Conservation (phyloP, 2,888 invertebrate species). For the Andrena hattorfiana region DNA sequence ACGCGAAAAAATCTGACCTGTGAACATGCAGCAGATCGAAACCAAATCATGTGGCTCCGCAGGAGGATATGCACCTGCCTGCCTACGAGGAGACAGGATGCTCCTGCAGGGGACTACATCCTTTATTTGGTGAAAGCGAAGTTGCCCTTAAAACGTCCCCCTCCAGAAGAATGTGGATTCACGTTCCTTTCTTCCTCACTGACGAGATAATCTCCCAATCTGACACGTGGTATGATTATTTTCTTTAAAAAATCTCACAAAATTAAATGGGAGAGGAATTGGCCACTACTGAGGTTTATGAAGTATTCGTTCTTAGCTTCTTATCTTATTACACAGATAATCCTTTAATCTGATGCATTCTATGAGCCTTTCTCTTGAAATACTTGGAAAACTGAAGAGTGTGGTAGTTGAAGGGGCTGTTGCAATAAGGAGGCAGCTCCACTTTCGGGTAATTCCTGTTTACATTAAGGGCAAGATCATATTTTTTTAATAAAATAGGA, state of each 20-base stretch:
- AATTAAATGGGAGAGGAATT: not conserved
- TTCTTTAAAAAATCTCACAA: not conserved
- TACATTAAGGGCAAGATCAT: too few relatives aligned
- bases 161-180: slow-evolving; percentile 3
- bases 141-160: slow-evolving; percentile 27
- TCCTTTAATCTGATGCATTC: too few relatives aligned
- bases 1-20: slow-evolving; percentile 74
- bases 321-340: too few relatives aligned
- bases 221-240: not conserved
- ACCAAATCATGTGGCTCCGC: slow-evolving; percentile 63
- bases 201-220: slow-evolving; percentile 19
- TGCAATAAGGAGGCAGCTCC: too few relatives aligned
- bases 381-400: too few relatives aligned
- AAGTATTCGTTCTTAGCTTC: too few relatives aligned
- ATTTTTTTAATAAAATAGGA: too few relatives aligned
- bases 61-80: slow-evolving; percentile 73
- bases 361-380: too few relatives aligned
- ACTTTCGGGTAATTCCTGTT: too few relatives aligned
- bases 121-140: slow-evolving; percentile 53
- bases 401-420: too few relatives aligned
- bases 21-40: slow-evolving; percentile 68
- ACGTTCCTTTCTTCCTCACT: not conserved
- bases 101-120: slow-evolving; percentile 37
- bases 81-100: slow-evolving; percentile 56
- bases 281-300: not conserved